Base-by-base conservation (phyloP, 2,113 vertebrate genomes). In the Takifugu flavidus region DNA sequence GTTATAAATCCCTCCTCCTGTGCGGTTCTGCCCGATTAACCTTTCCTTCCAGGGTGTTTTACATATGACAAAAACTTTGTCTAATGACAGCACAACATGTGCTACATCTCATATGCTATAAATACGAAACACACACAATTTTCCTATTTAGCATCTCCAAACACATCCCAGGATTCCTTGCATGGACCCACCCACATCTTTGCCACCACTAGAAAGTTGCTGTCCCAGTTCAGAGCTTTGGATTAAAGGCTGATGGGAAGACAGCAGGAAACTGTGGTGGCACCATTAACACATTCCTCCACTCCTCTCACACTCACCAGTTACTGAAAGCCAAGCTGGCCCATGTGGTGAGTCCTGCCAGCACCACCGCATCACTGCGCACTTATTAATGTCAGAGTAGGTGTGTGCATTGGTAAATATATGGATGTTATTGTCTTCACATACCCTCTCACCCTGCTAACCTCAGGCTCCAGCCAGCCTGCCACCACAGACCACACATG, bases 401-500 rank as follows among this genome's bases (percentile, higher is more conserved):
- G 68, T 82, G 64, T 71, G 67, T 70, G 54, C 46, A 25, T 69
- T 54, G 43, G 14, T 69, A 7, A 34, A 25, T 63, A 5, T 42
- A 13, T 53, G 20, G 29, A 2, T 31, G 52, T 58, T 47, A 57
- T 34, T 64, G 70, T 79, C 67, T 82, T 67, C 56, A 67, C 62
- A 65, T 46, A 39, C 29, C 70, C 52, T 49, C 63, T 7, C 65
- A 75, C 53, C 51, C 49, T 53, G 53, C 65, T 67, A 70, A 77
- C 77, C 82, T 67, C 78, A 81, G 79, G 79, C 86, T 82, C 85
- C 79, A 84, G 81, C 68, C 70, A 53, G 71, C 77, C 90, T 87
- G 77, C 82, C 83, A 90, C 87, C 85, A 82, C 80, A 90, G 82
- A 86, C 85, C 84, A 87, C 90, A 91, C 89, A 81, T 90, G 89